Percentiles rank a stretch among this genome's conserved stretches.
phyloP scores from a whole-genome alignment of 2,113 vertebrate species.

The Hyperoodon ampullatus region DNA sequence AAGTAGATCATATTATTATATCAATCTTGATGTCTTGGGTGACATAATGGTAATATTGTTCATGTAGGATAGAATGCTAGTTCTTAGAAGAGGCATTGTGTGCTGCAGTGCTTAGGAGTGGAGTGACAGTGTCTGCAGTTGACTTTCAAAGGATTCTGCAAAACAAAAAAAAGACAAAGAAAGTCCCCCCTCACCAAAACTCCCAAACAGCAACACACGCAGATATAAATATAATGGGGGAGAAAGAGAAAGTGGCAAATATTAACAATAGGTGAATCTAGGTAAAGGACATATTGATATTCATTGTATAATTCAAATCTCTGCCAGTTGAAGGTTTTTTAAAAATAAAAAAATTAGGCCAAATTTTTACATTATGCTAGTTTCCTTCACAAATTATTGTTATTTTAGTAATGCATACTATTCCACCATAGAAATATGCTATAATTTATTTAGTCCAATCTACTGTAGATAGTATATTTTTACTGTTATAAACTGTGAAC shows the following conservation, averaged over 20 bases:
- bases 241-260: too few species aligned
- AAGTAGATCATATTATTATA: neutral
- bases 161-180: neutral
- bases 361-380: neutral
- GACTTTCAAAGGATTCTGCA: neutral
- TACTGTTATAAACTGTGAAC: neutral
- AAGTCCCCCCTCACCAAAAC: neutral
- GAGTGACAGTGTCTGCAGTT: neutral
- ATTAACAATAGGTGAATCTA: neutral
- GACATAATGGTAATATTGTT: neutral
- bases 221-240: neutral
- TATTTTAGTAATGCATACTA: neutral
- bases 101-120: too few species aligned
- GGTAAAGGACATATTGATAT: neutral
- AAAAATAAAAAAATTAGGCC: neutral
- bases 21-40: neutral
- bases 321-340: neutral
- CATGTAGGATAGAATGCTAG: neutral
- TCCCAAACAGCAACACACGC: neutral
- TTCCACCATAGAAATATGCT: neutral
- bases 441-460: neutral
- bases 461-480: neutral
- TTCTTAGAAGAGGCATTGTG: neutral
- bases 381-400: neutral
- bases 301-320: neutral